Evolutionary conservation across 2,797 vertebrate species (phyloP).

Genomic region (Trichosurus vulpecula): DNA sequence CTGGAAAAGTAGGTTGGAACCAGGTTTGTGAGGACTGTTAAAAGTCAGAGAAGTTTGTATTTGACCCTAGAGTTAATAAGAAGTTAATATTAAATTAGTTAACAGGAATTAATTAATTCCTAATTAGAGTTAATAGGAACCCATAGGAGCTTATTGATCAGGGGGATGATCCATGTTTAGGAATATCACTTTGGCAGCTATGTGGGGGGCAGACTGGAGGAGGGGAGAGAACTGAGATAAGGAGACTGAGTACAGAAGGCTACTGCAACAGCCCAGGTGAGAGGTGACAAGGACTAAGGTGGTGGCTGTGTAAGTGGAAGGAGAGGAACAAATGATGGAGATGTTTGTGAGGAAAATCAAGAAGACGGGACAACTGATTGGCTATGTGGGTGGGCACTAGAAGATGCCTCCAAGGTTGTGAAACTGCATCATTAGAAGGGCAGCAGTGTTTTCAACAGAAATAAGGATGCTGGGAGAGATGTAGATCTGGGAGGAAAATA

Average conservation of each 20-base stretch:
- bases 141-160: not conserved
- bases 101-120: too few relatives aligned
- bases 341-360: not conserved
- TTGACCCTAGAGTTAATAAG: not conserved
- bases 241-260: not conserved
- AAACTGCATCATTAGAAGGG: not conserved
- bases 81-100: not conserved
- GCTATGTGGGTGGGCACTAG: not conserved
- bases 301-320: not conserved
- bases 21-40: not conserved
- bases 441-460: not conserved
- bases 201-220: not conserved
- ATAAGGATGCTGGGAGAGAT: not conserved
- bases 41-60: not conserved
- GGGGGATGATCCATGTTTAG: not conserved
- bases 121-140: not conserved
- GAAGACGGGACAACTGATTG: not conserved
- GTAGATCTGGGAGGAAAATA: not conserved
- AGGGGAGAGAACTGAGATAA: not conserved
- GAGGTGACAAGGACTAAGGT: not conserved
- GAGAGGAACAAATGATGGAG: not conserved
- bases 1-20: not conserved
- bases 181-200: not conserved
- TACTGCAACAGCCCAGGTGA: not conserved
- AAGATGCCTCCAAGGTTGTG: not conserved